Conservation (phyloP, 1,140 invertebrate genomes). For the Apocrypta bakeri region DNA sequence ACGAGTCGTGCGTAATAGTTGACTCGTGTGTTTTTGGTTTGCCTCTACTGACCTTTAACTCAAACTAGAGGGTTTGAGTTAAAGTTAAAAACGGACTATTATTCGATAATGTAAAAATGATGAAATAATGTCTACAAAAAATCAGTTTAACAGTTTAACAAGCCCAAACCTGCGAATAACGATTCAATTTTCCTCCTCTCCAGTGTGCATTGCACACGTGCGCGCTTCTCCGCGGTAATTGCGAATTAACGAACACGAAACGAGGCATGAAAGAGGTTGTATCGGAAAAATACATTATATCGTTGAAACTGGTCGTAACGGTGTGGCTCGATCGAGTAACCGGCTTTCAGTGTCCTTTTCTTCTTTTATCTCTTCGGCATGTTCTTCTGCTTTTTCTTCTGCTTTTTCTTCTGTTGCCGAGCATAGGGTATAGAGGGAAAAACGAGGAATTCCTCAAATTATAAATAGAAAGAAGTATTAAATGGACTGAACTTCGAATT, state of each 20-base stretch:
- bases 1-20: too few species aligned
- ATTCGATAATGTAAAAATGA: too few species aligned
- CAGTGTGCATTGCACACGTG: too few species aligned
- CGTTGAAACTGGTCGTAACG: constrained; percentile 9
- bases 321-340: neutral
- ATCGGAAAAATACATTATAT: constrained; percentile 8
- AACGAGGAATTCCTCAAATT: neutral
- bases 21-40: too few species aligned
- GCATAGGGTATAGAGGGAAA: neutral
- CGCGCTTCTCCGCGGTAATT: neutral
- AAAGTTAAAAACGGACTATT: too few species aligned
- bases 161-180: neutral
- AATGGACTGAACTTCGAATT: too few species aligned
- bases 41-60: too few species aligned
- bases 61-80: too few species aligned
- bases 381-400: neutral
- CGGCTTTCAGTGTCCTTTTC: neutral
- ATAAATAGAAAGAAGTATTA: neutral
- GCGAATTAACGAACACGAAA: neutral
- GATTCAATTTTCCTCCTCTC: constrained; percentile 4
- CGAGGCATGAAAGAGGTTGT: neutral
- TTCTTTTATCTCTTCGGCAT: neutral
- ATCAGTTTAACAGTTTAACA: too few species aligned
- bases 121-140: too few species aligned
- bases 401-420: neutral